Evolutionary conservation across 2,888 invertebrate species (phyloP), one percentile per base, ranked within the genome.

Genomic region (Mylabris sibirica): DNA sequence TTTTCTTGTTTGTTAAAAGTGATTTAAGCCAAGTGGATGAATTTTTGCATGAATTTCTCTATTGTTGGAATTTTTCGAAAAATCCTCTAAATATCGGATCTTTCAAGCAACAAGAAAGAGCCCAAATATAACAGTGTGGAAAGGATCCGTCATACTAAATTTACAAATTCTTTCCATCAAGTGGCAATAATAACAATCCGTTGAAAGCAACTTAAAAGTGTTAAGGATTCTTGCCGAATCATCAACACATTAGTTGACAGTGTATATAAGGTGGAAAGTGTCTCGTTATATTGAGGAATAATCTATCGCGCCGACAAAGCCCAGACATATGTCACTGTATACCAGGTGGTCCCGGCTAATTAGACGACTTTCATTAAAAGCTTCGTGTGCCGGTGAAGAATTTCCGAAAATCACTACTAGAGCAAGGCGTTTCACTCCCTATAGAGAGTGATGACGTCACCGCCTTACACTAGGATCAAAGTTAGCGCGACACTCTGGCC

Each of bases 361-460:
- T 53, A 49, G 24, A 53, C 53, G 12, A 53, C 24, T 53, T 24
- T 53, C 22, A 24, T 24, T 1, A 20, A 44, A 14, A 17, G 1
- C 6, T 44, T 17, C n/a, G 2, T 44, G 14, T 44, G 14, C 4
- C 5, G 30, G 8, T 30, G 30, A 30, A 30, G 30, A 30, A 8
- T 0, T 30, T 30, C 8, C 30, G 30, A 30, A 8, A 30, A 30
- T 74, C 75, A 77, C 77, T 75, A 74, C 75, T 64, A 68, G n/a
- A n/a, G n/a, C n/a, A n/a, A n/a, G n/a, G n/a, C n/a, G n/a, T n/a
- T n/a, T n/a, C n/a, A n/a, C n/a, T n/a, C n/a, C n/a, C n/a, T n/a
- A n/a, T n/a, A n/a, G n/a, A n/a, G n/a, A n/a, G n/a, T n/a, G n/a
- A n/a, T n/a, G n/a, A n/a, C n/a, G n/a, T n/a, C n/a, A n/a, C n/a